These are phyloP conservation scores for Platysternon megacephalum DNA, from an alignment of 2,113 vertebrate genomes.

Conservation along the genomic window DNA sequence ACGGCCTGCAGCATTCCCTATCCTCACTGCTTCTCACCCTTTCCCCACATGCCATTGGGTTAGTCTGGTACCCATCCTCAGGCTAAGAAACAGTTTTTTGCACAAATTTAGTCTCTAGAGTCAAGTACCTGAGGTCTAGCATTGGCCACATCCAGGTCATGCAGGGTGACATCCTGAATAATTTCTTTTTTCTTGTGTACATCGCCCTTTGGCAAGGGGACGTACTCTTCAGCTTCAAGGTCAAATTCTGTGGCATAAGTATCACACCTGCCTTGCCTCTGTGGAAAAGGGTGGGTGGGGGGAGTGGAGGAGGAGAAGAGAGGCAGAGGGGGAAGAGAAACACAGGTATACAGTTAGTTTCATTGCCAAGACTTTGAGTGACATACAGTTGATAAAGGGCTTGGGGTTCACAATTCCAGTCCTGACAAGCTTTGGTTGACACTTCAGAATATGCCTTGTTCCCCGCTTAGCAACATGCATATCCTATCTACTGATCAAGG, in stretches of 20 bases:
- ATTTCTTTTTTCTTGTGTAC: slow-evolving; percentile 99
- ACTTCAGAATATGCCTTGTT: slow-evolving; percentile 75
- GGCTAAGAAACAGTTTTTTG: not conserved
- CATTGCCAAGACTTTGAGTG: slow-evolving; percentile 70
- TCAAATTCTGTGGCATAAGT: slow-evolving; percentile 99
- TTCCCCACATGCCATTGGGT: not conserved
- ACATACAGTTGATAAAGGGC: slow-evolving; percentile 46
- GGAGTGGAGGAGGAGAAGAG: not conserved
- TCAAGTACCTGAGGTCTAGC: slow-evolving; percentile 92
- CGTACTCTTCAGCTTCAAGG: slow-evolving; percentile 98
- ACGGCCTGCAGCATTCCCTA: not conserved
- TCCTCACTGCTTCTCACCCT: not conserved
- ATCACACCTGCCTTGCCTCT: slow-evolving; percentile 98
- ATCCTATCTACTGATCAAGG: slow-evolving; percentile 79
- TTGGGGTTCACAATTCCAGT: slow-evolving; percentile 68
- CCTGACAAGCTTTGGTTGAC: slow-evolving; percentile 76
- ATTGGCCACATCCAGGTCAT: slow-evolving; percentile 96
- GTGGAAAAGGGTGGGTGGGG: slow-evolving; percentile 3
- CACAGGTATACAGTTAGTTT: slow-evolving; percentile 68
- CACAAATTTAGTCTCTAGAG: no score
- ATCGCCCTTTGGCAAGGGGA: slow-evolving; percentile 96
- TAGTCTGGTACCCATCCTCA: not conserved
- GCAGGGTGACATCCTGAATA: slow-evolving; percentile 97
- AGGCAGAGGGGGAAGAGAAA: slow-evolving; percentile 26
- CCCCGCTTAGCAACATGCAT: slow-evolving; percentile 61